phyloP scores from a whole-genome alignment of 2,113 vertebrate genomes.

The Elephas maximus region DNA sequence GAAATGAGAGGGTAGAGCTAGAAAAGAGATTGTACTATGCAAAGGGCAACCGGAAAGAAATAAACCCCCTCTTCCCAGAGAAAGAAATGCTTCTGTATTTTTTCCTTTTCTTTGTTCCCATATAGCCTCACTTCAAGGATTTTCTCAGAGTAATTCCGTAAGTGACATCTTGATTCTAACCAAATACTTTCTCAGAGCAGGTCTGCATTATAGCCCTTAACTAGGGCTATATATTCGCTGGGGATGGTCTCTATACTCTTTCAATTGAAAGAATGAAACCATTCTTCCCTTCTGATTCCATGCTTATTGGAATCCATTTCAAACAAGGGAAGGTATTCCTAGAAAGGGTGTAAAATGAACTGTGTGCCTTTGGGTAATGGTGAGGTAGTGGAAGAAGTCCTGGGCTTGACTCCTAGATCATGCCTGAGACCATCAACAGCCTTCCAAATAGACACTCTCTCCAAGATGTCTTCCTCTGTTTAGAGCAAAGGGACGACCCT shows the following conservation, averaged over 20 bases:
- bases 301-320: neutral
- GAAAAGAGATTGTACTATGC: conserved; percentile 30
- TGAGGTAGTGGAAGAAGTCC: neutral
- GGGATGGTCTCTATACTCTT: neutral
- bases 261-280: neutral
- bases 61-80: neutral
- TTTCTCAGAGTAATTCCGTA: neutral
- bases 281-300: neutral
- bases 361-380: neutral
- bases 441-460: neutral
- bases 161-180: neutral
- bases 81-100: neutral
- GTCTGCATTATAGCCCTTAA: neutral
- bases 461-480: neutral
- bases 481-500: neutral
- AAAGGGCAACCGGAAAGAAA: neutral
- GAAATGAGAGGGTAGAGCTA: conserved; percentile 29
- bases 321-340: neutral
- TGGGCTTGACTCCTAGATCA: neutral
- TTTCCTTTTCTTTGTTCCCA: neutral
- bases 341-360: neutral
- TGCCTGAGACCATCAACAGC: neutral
- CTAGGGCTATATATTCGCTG: neutral
- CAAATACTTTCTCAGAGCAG: neutral
- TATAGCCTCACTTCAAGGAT: neutral